These are phyloP conservation scores for Phymanthus crucifer DNA, from an alignment of 92 coral and sea anemone genomes.

Conservation along the genomic window DNA sequence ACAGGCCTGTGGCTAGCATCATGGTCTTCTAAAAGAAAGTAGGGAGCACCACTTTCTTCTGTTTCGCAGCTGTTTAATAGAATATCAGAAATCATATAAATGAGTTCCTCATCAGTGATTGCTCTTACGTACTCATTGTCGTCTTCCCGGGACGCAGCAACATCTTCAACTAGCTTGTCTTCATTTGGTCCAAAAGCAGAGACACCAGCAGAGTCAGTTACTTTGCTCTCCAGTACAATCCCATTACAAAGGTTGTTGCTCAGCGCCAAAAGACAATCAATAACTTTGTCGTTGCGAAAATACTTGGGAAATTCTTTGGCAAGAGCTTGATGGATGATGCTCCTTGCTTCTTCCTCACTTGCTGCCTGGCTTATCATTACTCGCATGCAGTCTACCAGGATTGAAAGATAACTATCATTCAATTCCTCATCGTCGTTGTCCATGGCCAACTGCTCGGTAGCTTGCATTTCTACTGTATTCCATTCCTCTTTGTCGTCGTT, in stretches of 20 bases:
- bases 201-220: not conserved
- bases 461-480: not conserved
- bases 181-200: not conserved
- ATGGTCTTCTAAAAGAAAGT: not conserved
- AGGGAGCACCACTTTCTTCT: not conserved
- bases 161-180: not conserved
- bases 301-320: not conserved
- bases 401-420: not conserved
- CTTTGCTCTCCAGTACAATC: not conserved
- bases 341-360: not conserved
- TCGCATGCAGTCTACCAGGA: not conserved
- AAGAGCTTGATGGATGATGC: not conserved
- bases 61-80: not conserved
- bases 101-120: not conserved
- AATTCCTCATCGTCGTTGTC: not conserved
- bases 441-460: not conserved
- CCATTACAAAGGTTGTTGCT: not conserved
- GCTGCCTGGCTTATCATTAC: not conserved
- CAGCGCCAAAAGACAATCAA: not conserved
- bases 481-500: no score
- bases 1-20: not conserved
- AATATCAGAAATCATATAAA: conserved; percentile 2
- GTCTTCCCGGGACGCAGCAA: not conserved
- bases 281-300: not conserved
- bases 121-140: not conserved